These are phyloP conservation scores for Parnassius mnemosyne DNA, from an alignment of 2,888 invertebrate genomes.

Conservation along the genomic window DNA sequence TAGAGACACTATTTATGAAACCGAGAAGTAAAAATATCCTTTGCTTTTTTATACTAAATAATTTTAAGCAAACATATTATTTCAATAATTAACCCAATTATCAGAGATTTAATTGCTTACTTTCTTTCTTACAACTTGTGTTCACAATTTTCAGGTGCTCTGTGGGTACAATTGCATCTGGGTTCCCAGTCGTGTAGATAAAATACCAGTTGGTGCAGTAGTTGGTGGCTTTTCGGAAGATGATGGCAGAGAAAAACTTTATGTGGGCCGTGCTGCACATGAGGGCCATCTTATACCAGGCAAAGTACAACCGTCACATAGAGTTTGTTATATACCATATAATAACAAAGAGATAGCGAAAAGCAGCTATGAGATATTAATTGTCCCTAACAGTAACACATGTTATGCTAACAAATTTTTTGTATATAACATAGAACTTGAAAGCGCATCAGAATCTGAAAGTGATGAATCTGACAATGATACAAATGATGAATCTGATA, in stretches of 20 bases:
- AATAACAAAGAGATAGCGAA: constrained; percentile 43
- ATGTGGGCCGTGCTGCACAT: constrained; percentile 84
- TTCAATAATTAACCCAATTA: too few species aligned
- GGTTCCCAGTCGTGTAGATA: constrained; percentile 79
- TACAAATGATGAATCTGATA: too few species aligned
- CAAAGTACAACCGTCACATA: constrained; percentile 85
- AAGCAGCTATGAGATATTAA: constrained; percentile 48
- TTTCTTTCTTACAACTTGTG: too few species aligned
- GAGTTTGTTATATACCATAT: constrained; percentile 86
- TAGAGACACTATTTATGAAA: too few species aligned
- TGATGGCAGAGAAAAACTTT: constrained; percentile 68
- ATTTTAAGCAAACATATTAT: too few species aligned
- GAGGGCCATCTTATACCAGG: constrained; percentile 88
- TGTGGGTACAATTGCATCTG: constrained; percentile 63
- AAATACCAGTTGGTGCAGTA: constrained; percentile 85
- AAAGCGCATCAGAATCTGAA: constrained; percentile 18
- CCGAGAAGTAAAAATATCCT: too few species aligned
- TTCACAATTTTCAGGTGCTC: constrained; percentile 46
- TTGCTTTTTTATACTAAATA: too few species aligned
- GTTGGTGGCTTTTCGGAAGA: constrained; percentile 80
- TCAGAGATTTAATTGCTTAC: too few species aligned
- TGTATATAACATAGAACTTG: constrained; percentile 15
- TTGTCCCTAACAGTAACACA: constrained; percentile 37
- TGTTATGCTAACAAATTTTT: constrained; percentile 17
- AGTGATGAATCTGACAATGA: constrained; percentile 1